Percentiles rank a stretch among this genome's conserved stretches.
Conservation (phyloP, 2,797 vertebrate genomes). For the Kryptopterus vitreolus region DNA sequence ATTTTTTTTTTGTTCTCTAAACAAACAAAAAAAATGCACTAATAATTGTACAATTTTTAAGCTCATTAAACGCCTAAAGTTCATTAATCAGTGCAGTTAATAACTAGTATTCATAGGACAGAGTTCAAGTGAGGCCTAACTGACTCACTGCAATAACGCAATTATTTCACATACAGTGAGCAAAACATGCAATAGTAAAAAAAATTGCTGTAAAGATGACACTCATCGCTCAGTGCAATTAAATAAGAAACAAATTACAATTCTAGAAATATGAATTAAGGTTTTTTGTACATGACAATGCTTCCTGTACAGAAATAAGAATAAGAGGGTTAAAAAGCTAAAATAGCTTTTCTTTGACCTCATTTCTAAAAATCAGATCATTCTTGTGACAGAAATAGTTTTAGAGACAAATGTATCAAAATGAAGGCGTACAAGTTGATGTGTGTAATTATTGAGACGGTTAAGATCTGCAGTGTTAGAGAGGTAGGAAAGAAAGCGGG, state of each 20-base stretch:
- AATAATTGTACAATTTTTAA: not conserved
- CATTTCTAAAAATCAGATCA: not conserved
- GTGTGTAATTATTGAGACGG: not conserved
- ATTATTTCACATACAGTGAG: not conserved
- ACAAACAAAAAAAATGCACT: not conserved
- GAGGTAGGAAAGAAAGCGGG: constrained; percentile 45
- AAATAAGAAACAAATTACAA: not conserved
- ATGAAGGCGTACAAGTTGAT: not conserved
- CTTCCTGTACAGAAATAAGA: not conserved
- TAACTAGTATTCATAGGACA: not conserved
- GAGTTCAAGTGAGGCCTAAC: not conserved
- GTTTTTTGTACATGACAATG: not conserved
- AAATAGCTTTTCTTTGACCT: constrained; percentile 1
- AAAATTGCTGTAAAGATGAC: not conserved
- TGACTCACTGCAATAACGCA: not conserved
- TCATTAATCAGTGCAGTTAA: constrained; percentile 26
- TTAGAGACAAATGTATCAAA: not conserved
- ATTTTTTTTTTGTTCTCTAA: not conserved
- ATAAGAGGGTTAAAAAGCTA: not conserved
- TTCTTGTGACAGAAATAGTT: not conserved
- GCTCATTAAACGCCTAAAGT: constrained; percentile 8
- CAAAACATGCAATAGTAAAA: not conserved
- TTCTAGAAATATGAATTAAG: not conserved
- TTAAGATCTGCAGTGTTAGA: constrained; percentile 18
- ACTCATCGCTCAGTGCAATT: not conserved